A percentile compares a stretch with the other conserved stretches of the same genome.
These are phyloP conservation scores for Erpornis zantholeuca DNA, from an alignment of 2,113 vertebrate species.

Conservation along the genomic window DNA sequence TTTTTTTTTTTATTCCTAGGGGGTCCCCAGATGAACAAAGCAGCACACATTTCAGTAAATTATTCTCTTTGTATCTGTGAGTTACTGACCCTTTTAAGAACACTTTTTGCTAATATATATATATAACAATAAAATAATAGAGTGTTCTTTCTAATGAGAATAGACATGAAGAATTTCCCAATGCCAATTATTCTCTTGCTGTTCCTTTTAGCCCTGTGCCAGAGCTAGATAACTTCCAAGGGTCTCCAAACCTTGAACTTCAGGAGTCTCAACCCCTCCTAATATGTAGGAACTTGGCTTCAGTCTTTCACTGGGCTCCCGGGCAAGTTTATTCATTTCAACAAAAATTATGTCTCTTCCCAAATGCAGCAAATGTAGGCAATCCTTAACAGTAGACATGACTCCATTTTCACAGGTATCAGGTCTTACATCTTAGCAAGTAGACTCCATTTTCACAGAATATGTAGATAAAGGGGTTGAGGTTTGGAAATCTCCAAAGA, in stretches of 20 bases:
- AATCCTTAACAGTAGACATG: neutral
- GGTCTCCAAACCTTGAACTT: neutral
- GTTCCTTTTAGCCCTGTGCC: neutral
- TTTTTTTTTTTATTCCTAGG: conserved; percentile 35
- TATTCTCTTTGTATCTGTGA: conserved; percentile 61
- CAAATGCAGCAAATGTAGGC: neutral
- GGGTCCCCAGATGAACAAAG: conserved; percentile 56
- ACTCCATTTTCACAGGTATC: neutral
- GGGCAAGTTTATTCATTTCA: neutral
- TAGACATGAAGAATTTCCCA: conserved; percentile 42
- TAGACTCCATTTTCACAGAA: neutral
- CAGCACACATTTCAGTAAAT: conserved; percentile 40
- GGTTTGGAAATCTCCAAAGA: neutral
- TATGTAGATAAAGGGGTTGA: neutral
- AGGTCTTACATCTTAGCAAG: neutral
- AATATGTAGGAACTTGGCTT: neutral
- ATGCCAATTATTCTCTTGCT: conserved; percentile 1
- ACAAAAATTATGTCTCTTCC: neutral
- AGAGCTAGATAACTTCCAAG: neutral
- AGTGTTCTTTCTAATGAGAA: conserved; percentile 50
- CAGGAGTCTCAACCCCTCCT: neutral
- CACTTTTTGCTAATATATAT: neutral
- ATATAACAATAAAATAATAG: neutral
- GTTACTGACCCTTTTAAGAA: conserved; percentile 64
- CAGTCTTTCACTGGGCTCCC: neutral